Evolutionary conservation across 2,113 vertebrate genomes (phyloP), one percentile per base, ranked within the genome.

Genomic region (Haliaeetus leucogaster): DNA sequence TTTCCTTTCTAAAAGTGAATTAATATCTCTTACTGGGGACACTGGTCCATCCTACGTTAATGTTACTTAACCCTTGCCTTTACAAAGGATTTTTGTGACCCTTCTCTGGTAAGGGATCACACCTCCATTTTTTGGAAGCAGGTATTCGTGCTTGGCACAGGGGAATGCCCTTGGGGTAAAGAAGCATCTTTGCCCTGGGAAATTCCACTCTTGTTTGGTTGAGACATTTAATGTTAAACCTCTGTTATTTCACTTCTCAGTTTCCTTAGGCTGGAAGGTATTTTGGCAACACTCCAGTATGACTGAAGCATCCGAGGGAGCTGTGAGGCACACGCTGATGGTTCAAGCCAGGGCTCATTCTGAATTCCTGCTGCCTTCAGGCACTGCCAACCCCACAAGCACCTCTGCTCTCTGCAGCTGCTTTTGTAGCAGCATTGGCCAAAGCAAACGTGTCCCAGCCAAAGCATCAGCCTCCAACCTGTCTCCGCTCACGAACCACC

Each of bases 331-430:
- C 52, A 32, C 2, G 10, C n/a, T 78, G 70, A 74, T 45, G 67
- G 61, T 61, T 96, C 89, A 79, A 82, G 89, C 85, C 74, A 63
- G 77, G 81, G 89, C 86, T 94, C 36, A 87, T 94, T 91, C 81
- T 59, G 43, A 91, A 76, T 94, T 91, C 81, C 73, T 94, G 68
- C 42, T 86, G 59, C 52, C 58, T 92, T 91, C 77, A 89, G 95
- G 84, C 84, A 66, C 61, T 94, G 82, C 81, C 94, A 95, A 27
- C 52, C 50, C 50, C 52, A 73, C 67, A 63, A 92, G 76, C 38
- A 91, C 47, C 93, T 89, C 93, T 90, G 67, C 65, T 94, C 56
- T 82, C 73, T 67, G 38, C 86, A 74, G 50, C 63, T 92, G 80
- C 29, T 84, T 91, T 82, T 71, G 61, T 34, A 93, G 81, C 61